Base-by-base conservation (phyloP, 1,140 invertebrate species). In the Heterodera carotae region DNA sequence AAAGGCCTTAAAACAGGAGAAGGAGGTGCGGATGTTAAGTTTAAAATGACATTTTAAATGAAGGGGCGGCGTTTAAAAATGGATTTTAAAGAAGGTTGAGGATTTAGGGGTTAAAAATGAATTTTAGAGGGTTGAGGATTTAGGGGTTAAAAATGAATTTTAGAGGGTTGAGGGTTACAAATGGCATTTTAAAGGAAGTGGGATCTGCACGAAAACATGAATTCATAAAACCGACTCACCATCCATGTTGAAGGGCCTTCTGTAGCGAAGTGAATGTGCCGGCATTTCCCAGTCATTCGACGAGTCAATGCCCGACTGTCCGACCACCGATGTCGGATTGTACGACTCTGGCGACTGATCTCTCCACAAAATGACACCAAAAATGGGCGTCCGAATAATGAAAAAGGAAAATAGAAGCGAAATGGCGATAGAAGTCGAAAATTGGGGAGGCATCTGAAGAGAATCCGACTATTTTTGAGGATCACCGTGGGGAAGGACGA, bases 181-280 rank as follows among this genome's bases (percentile, higher is more conserved):
- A n/a, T n/a, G n/a, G n/a, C n/a, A 31, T 15, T 62, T 22, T 7
- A 62, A 25, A 8, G 60, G 59, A 18, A 25, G 5, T 12, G 60
- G 60, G 29, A 0, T 8, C 22, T 62, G 10, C 22, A 22, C 22
- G 8, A 62, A 0, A 18, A 62, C 29, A 15, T 29, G 5, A 22
- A 25, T 27, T 34, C 36, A 39, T 4, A 4, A 39, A 22, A 53
- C 0, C 18, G 15, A 34, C 62, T 66, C 33, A 66, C 62, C 62
- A 6, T 66, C 62, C 62, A 34, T 18, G n/a, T 66, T 7, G 25
- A 66, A 66, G 27, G 62, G 62, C 62, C 25, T 66, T 66, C 62
- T 27, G 62, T 66, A 66, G 62, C 62, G 62, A 29, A 66, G 62
- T 22, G 62, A 66, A 29, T 53, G 48, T 53, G 48, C 48, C 15